Evolutionary conservation across 1,140 invertebrate genomes (phyloP), one percentile per base, ranked within the genome.

Genomic region (Trichoplusia ni): DNA sequence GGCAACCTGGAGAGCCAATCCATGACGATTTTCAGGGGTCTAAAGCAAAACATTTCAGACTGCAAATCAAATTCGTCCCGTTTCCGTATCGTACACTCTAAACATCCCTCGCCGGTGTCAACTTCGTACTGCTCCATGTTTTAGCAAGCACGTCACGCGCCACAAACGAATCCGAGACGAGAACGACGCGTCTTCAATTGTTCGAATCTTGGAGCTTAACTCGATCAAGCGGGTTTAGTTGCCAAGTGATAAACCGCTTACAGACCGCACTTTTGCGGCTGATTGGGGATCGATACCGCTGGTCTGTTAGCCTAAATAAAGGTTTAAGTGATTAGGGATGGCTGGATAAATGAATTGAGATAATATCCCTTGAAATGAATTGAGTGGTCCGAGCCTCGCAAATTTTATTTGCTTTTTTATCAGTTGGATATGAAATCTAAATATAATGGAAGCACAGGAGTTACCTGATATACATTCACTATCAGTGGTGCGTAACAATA

Each of bases 191-290:
- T 78, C 71, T 75, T 67, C 77, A 81, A 88, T 85, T 86, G 83
- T 86, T 85, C 73, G 81, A 85, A 88, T 82, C 85, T 86, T 86
- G 83, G 85, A 69, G 56, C 77, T 79, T 84, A 85, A 82, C 81
- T 73, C 70, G 71, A 71, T 80, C 74, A 70, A 69, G 47, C 58
- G 37, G 54, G 76, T 33, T 58, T 53, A 40, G 83, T 85, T 81
- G 82, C 82, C 69, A 63, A 67, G 81, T 46, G 75, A 80, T 80
- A 84, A 84, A 82, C 78, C 76, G 81, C 78, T 84, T 81, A 80
- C 66, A 29, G 42, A 63, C 11, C 54, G 25, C 53, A 37, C 61
- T 69, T 64, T 69, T 63, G 49, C 53, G 49, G 56, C 33, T 65
- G 66, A 72, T 75, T 70, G 69, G 37, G 31, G 62, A 46, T 35